Evolutionary conservation across 1,140 invertebrate species (phyloP).

Genomic region (Lutraria rhynchaena): DNA sequence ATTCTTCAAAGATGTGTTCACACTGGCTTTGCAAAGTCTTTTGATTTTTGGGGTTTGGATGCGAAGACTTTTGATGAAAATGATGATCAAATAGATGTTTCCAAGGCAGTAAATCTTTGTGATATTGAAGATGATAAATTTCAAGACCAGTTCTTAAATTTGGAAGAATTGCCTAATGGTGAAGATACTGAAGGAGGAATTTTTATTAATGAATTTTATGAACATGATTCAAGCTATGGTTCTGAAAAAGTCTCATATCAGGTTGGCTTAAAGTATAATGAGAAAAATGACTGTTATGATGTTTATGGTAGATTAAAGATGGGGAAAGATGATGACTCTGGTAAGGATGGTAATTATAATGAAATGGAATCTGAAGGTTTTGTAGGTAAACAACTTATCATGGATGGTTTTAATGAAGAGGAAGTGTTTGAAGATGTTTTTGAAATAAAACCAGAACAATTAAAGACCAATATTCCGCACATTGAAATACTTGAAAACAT

Average conservation of each 20-base stretch:
- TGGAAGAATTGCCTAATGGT: background rate
- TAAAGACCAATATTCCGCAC: background rate
- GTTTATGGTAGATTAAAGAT: conserved; percentile 17
- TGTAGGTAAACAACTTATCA: background rate
- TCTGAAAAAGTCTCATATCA: conserved; percentile 5
- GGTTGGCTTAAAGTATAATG: conserved; percentile 15
- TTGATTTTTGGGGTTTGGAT: conserved; percentile 6
- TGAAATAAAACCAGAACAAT: background rate
- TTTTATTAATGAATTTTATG: conserved; percentile 1
- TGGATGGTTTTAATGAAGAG: background rate
- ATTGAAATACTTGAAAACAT: background rate
- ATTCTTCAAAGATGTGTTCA: conserved; percentile 46
- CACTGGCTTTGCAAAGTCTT: conserved; percentile 45
- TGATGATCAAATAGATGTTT: background rate
- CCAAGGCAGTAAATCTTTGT: background rate
- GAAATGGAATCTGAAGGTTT: background rate
- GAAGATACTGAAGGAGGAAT: background rate
- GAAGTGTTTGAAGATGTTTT: background rate
- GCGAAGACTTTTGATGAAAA: background rate
- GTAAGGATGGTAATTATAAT: background rate
- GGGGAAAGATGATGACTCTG: background rate
- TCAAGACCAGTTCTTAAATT: background rate
- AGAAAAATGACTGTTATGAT: conserved; percentile 14
- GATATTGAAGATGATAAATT: background rate
- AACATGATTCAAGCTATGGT: background rate